Evolutionary conservation across 2,888 invertebrate genomes (phyloP).

Genomic region (Agrochola macilenta): DNA sequence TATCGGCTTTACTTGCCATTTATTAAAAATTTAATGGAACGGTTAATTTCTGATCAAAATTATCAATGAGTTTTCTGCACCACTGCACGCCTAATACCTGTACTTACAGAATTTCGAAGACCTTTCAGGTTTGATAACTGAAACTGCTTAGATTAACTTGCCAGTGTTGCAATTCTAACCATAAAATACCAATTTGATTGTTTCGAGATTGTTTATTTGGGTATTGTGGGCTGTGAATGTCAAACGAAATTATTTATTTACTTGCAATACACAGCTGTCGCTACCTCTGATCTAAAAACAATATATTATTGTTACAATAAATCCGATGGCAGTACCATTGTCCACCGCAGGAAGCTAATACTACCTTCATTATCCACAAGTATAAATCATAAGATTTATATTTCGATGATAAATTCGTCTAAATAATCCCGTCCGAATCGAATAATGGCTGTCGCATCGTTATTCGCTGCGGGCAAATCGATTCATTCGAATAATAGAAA

Average conservation of each 20-base stretch:
- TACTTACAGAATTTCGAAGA: neutral
- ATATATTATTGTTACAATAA: constrained; percentile 52
- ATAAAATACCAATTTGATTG: constrained; percentile 22
- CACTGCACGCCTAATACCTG: neutral
- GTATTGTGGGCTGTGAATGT: constrained; percentile 29
- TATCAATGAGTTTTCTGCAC: neutral
- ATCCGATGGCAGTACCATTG: constrained; percentile 33
- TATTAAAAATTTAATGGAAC: too few relatives aligned
- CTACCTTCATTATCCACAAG: constrained; percentile 52
- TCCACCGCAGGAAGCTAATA: constrained; percentile 44
- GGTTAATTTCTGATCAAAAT: neutral
- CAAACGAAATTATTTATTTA: constrained; percentile 55
- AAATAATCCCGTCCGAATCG: constrained; percentile 68
- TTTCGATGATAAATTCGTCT: constrained; percentile 72
- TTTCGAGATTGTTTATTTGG: constrained; percentile 37
- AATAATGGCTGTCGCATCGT: constrained; percentile 79
- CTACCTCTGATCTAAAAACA: constrained; percentile 52
- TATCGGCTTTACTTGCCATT: too few relatives aligned
- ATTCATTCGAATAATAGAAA: constrained; percentile 83
- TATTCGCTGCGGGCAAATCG: constrained; percentile 77
- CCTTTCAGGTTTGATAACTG: neutral
- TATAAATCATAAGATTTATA: constrained; percentile 66
- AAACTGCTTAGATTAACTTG: neutral
- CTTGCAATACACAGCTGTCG: constrained; percentile 49
- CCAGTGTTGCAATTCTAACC: neutral